These are phyloP conservation scores for Myiagra hebetior DNA, from an alignment of 2,113 vertebrate genomes.

Conservation along the genomic window DNA sequence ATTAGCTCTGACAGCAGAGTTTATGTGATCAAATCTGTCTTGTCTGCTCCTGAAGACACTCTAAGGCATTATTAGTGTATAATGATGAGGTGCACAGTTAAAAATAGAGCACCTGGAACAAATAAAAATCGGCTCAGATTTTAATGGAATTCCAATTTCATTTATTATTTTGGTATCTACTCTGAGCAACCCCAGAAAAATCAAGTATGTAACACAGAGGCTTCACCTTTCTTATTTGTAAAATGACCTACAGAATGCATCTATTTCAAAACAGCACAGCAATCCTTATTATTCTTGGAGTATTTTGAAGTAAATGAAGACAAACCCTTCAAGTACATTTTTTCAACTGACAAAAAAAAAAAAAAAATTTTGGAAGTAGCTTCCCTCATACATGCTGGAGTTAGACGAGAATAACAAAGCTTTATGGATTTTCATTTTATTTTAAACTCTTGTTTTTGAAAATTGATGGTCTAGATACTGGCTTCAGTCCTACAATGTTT, in stretches of 20 bases:
- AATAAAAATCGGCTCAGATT: not conserved
- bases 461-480: not conserved
- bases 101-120: not conserved
- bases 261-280: not conserved
- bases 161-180: not conserved
- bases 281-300: not conserved
- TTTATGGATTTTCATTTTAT: not conserved
- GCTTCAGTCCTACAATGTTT: not conserved
- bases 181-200: not conserved
- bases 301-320: not conserved
- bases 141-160: not conserved
- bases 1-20: not conserved
- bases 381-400: not conserved
- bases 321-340: not conserved
- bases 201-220: not conserved
- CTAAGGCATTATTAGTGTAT: not conserved
- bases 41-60: not conserved
- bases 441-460: not conserved
- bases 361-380: not conserved
- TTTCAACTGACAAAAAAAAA: not conserved
- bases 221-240: not conserved
- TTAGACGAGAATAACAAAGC: not conserved
- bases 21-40: not conserved
- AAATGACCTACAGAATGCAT: not conserved
- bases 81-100: not conserved